These are phyloP conservation scores for Ichneumoninae sp. DNA, from an alignment of 2,888 invertebrate genomes.

Conservation along the genomic window DNA sequence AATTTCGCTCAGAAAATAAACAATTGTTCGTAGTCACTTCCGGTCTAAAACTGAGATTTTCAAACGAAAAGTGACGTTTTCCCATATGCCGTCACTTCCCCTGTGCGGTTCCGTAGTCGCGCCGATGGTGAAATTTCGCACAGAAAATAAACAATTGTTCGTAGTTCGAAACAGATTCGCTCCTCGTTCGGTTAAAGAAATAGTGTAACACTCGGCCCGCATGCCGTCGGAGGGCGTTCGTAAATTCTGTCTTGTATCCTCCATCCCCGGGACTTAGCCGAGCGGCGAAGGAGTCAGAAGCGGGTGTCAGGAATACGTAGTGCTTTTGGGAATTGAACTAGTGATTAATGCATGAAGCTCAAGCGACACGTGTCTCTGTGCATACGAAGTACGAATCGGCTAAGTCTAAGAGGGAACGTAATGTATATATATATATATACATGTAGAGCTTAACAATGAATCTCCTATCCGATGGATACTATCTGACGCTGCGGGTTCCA, in stretches of 20 bases:
- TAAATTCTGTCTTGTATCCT: constrained; percentile 31
- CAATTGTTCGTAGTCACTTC: neutral
- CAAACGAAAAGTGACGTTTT: no score
- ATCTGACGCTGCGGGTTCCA: neutral
- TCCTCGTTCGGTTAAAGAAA: constrained; percentile 35
- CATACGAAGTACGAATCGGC: constrained; percentile 51
- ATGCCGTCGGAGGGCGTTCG: constrained; percentile 20
- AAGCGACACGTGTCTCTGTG: constrained; percentile 54
- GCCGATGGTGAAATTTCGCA: neutral
- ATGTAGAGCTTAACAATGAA: constrained; percentile 5
- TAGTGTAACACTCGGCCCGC: constrained; percentile 16
- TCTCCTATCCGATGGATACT: constrained; percentile 6
- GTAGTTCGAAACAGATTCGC: neutral
- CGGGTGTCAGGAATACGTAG: constrained; percentile 55
- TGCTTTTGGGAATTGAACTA: constrained; percentile 62
- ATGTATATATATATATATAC: neutral
- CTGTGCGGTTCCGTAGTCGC: no score
- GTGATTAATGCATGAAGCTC: constrained; percentile 58
- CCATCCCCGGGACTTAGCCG: neutral
- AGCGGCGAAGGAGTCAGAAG: constrained; percentile 15
- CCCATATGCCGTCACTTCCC: no score
- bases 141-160: neutral
- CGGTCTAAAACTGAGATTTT: no score
- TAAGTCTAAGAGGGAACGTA: constrained; percentile 22
- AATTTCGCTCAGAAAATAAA: neutral